Percentiles rank a stretch among this genome's conserved stretches.
Conservation (phyloP, 2,888 invertebrate genomes). For the Nomada flava region DNA sequence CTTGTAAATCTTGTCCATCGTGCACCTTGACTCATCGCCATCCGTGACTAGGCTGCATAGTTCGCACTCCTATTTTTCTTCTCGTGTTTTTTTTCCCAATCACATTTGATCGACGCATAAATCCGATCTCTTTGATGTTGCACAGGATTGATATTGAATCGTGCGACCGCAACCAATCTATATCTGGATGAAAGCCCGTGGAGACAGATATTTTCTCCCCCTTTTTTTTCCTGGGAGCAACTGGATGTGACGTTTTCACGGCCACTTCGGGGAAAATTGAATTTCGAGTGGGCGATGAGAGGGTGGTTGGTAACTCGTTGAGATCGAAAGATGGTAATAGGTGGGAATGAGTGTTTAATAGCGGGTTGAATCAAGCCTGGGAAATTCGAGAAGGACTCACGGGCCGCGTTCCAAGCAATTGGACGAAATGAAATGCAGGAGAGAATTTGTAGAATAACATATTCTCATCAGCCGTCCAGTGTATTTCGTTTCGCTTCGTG, state of each 20-base stretch:
- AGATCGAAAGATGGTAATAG: background rate
- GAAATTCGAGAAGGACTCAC: too few relatives aligned
- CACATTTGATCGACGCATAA: background rate
- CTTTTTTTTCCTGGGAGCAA: background rate
- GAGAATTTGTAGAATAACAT: background rate
- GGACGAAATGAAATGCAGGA: background rate
- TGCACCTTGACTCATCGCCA: conserved; percentile 16
- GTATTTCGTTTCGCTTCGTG: background rate
- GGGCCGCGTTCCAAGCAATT: too few relatives aligned
- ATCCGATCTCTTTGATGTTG: conserved; percentile 20
- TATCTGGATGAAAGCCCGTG: conserved; percentile 8
- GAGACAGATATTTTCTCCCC: background rate
- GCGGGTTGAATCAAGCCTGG: too few relatives aligned
- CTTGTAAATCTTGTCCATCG: conserved; percentile 40
- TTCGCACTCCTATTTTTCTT: background rate
- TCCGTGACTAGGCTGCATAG: conserved; percentile 30
- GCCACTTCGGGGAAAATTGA: conserved; percentile 5
- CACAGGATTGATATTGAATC: conserved; percentile 23
- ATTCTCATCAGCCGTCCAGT: background rate
- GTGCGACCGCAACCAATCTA: conserved; percentile 19
- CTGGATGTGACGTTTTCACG: conserved; percentile 6
- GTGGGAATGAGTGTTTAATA: background rate
- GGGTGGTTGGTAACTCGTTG: background rate
- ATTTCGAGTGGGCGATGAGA: background rate
- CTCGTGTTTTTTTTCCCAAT: background rate